Evolutionary conservation across 2,888 invertebrate genomes (phyloP).

Genomic region (Athripsodes cinereus): DNA sequence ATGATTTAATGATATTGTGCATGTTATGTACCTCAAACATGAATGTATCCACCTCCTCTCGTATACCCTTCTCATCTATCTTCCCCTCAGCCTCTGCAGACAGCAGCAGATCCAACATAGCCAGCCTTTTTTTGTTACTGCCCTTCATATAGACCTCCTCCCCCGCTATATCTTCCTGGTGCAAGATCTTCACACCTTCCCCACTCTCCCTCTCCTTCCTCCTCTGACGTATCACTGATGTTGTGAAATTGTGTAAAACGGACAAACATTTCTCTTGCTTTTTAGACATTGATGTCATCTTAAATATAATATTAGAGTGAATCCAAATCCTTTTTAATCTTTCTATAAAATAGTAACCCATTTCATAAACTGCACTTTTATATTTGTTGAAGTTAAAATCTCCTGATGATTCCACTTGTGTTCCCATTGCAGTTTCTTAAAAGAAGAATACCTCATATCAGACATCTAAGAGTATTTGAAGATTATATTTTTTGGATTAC

Average conservation of each 20-base stretch:
- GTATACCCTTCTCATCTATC: constrained; percentile 53
- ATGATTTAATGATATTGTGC: too few species aligned
- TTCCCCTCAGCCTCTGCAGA: constrained; percentile 51
- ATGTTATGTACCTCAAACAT: constrained; percentile 56
- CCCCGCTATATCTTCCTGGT: not conserved
- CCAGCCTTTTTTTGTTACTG: constrained; percentile 48
- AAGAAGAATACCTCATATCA: too few species aligned
- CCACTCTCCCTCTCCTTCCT: constrained; percentile 2
- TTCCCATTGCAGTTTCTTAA: constrained; percentile 9
- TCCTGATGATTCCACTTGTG: not conserved
- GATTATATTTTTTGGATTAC: too few species aligned
- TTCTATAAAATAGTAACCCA: constrained; percentile 32
- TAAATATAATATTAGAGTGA: constrained; percentile 48
- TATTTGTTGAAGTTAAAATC: not conserved
- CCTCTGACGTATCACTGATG: constrained; percentile 13
- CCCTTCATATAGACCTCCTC: constrained; percentile 1
- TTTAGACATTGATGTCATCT: constrained; percentile 42
- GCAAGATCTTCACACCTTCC: not conserved
- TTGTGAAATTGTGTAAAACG: constrained; percentile 16
- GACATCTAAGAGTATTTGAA: too few species aligned
- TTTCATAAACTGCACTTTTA: not conserved
- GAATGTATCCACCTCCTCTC: constrained; percentile 66
- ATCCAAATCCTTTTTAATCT: constrained; percentile 52
- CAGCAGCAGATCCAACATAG: constrained; percentile 59
- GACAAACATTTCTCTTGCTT: constrained; percentile 39